Evolutionary conservation across 1,140 invertebrate species (phyloP).

Genomic region (Phymastichus coffea): DNA sequence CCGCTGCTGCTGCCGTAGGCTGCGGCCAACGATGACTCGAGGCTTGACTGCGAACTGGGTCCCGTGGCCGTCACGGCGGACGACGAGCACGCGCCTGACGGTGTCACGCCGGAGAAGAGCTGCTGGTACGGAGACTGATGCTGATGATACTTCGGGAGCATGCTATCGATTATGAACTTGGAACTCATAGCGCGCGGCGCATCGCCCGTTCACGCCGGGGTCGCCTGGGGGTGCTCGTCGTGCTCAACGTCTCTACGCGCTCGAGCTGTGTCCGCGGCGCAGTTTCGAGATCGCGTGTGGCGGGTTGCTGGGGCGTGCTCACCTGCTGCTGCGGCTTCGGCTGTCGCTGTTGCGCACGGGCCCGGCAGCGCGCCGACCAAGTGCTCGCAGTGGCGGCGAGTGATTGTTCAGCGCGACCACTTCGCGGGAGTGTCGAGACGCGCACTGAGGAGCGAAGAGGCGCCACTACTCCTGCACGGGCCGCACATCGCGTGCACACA

Average conservation of each 20-base stretch:
- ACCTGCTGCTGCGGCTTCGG: not conserved
- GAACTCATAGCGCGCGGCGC: slow-evolving; percentile 72
- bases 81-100: slow-evolving; percentile 54
- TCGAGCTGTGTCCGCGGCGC: too few species aligned
- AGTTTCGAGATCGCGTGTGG: too few species aligned
- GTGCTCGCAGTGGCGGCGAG: not conserved
- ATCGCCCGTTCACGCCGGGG: slow-evolving; percentile 42
- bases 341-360: not conserved
- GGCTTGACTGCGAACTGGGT: slow-evolving; percentile 28
- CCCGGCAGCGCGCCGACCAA: not conserved
- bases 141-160: slow-evolving; percentile 91
- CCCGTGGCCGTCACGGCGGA: slow-evolving; percentile 34
- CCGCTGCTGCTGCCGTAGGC: slow-evolving; percentile 56
- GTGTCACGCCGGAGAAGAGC: slow-evolving; percentile 59
- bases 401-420: not conserved
- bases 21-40: slow-evolving; percentile 35
- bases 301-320: not conserved
- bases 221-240: not conserved
- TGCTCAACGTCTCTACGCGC: not conserved
- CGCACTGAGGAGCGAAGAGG: slow-evolving; percentile 10
- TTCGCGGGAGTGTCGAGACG: not conserved
- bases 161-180: slow-evolving; percentile 96
- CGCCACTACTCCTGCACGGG: not conserved
- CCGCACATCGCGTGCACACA: not conserved
- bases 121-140: slow-evolving; percentile 71